Evolutionary conservation across 2,797 vertebrate species (phyloP), one percentile per base, ranked within the genome.

Genomic region (Tokudaia muenninki): DNA sequence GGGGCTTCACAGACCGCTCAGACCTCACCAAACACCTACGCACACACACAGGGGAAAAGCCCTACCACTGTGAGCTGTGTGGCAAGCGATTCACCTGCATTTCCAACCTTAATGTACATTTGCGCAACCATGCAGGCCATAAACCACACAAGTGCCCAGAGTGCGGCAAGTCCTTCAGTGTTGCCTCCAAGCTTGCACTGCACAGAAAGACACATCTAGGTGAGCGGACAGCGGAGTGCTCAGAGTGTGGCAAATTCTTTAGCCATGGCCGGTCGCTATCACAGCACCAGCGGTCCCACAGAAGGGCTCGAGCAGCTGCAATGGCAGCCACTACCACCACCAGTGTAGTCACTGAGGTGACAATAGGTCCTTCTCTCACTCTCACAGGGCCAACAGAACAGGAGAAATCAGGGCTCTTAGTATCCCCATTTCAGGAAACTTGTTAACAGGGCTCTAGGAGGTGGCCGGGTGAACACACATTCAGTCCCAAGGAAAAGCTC

Each of bases 141-240:
- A 97, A 90, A 47, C 97, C 97, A 7, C 94, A 96, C 89, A 93
- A 92, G 57, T 97, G 94, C 79, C 88, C 95, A 0, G 84, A 96
- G 22, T 96, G 97, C 0, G 82, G 97, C 92, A 98, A 98, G 59
- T 81, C 96, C n/a, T 98, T 98, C 17, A 84, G 94, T 16, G 97
- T 98, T 17, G 93, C 94, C 34, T 95, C 96, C 77, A 97, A 97
- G 80, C 93, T 97, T 22, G 77, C 70, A 0, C 96, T 93, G 17
- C 96, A 97, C 37, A 70, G 34, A 21, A 97, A 97, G 74, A 97
- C 90, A 2, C 96, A 97, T 78, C 79, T 94, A 44, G 96, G 95
- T 0, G 92, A 97, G 75, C 88, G 72, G 50, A 94, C 93, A 0
- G 95, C 70, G 0, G 44, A 63, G n/a, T 97, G 96, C 21, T 24